phyloP scores from a whole-genome alignment of 2,888 invertebrate genomes.

The Philaethria dido region DNA sequence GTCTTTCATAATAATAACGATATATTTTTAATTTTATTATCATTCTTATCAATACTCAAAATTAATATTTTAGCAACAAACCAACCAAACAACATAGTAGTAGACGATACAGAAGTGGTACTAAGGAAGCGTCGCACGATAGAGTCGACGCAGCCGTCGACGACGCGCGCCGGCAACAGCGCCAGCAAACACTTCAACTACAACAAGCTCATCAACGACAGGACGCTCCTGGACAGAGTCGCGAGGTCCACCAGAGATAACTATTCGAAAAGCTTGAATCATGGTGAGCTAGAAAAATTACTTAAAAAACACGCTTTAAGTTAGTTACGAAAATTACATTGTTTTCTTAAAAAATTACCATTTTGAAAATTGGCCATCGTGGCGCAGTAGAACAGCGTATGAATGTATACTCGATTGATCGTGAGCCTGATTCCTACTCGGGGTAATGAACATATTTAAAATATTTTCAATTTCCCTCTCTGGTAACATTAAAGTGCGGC shows the following conservation, averaged over 20 bases:
- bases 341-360: too few relatives aligned
- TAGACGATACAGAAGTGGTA: constrained; percentile 60
- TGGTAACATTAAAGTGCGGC: too few relatives aligned
- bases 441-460: too few relatives aligned
- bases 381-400: too few relatives aligned
- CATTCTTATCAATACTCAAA: background rate
- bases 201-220: constrained; percentile 91
- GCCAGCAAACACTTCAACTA: constrained; percentile 90
- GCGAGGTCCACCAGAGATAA: constrained; percentile 62
- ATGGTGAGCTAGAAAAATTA: constrained; percentile 62
- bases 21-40: too few relatives aligned
- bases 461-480: too few relatives aligned
- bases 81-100: constrained; percentile 51
- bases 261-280: constrained; percentile 66
- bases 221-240: constrained; percentile 50
- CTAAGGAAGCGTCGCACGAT: constrained; percentile 73
- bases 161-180: constrained; percentile 66
- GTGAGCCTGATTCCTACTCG: too few relatives aligned
- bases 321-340: too few relatives aligned
- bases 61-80: constrained; percentile 37
- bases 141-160: constrained; percentile 71
- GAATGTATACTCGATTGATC: too few relatives aligned
- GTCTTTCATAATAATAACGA: too few relatives aligned
- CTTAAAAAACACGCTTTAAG: background rate
- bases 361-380: too few relatives aligned